Evolutionary conservation across 1,140 invertebrate species (phyloP).

Genomic region (Drosophila funebris): DNA sequence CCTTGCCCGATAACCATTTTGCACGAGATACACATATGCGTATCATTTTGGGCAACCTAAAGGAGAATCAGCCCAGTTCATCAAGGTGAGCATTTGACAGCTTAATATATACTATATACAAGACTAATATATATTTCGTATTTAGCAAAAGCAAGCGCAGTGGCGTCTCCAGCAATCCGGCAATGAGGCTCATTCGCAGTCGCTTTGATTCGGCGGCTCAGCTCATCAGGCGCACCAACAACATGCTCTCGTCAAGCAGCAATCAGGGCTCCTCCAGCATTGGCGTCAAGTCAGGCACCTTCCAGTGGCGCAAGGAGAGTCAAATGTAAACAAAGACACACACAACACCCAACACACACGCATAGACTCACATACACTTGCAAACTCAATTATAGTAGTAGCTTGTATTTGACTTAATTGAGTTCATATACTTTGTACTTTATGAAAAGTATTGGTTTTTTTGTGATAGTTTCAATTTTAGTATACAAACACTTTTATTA

Average conservation of each 20-base stretch:
- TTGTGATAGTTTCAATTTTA: constrained; percentile 82
- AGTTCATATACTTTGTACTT: constrained; percentile 52
- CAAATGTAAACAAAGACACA: constrained; percentile 70
- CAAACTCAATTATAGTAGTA: constrained; percentile 56
- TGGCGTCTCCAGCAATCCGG: constrained; percentile 96
- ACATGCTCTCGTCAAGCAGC: constrained; percentile 82
- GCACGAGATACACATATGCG: constrained; percentile 95
- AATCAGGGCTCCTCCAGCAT: constrained; percentile 83
- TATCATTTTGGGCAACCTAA: constrained; percentile 91
- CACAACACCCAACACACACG: constrained; percentile 15
- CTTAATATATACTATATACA: too few relatives aligned
- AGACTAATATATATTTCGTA: not conserved
- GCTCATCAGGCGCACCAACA: constrained; percentile 84
- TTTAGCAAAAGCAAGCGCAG: constrained; percentile 90
- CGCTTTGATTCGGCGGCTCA: constrained; percentile 87
- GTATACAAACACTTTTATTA: constrained; percentile 56
- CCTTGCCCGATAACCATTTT: constrained; percentile 89
- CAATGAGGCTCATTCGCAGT: constrained; percentile 90
- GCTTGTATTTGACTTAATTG: constrained; percentile 49
- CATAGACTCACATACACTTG: constrained; percentile 29
- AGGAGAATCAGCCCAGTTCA: constrained; percentile 81
- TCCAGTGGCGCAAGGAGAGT: constrained; percentile 89
- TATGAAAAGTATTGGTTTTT: constrained; percentile 72
- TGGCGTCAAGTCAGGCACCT: constrained; percentile 87
- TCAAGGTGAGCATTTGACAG: constrained; percentile 51